Conservation (phyloP, 2,888 invertebrate species). For the Agonum fuliginosum region DNA sequence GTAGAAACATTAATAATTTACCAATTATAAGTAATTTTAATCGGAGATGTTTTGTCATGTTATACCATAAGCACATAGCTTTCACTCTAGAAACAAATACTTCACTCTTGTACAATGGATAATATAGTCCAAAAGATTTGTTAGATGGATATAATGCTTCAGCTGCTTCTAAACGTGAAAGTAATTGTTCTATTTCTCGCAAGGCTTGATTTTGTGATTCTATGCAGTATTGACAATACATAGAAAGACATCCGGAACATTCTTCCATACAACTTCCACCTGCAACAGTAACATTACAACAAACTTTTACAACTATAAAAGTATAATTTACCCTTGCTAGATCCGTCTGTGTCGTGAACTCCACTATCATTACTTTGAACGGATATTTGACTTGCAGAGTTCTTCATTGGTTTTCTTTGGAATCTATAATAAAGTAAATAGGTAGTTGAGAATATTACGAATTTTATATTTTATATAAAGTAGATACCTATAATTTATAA, state of each 20-base stretch:
- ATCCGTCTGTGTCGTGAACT: slow-evolving; percentile 63
- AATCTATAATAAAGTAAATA: slow-evolving; percentile 34
- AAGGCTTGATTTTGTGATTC: slow-evolving; percentile 84
- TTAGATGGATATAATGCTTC: slow-evolving; percentile 90
- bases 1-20: slow-evolving; percentile 76
- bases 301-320: background rate
- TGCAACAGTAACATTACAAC: background rate
- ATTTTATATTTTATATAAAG: background rate
- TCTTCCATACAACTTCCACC: slow-evolving; percentile 65
- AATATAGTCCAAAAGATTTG: slow-evolving; percentile 84
- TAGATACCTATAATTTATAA: slow-evolving; percentile 83
- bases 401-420: slow-evolving; percentile 42
- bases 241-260: slow-evolving; percentile 82
- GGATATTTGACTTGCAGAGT: slow-evolving; percentile 61
- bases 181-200: slow-evolving; percentile 82
- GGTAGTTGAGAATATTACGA: background rate
- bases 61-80: slow-evolving; percentile 94
- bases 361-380: slow-evolving; percentile 69
- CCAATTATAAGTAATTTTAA: slow-evolving; percentile 86
- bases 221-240: slow-evolving; percentile 83
- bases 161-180: slow-evolving; percentile 84
- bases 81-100: slow-evolving; percentile 82
- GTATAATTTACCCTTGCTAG: slow-evolving; percentile 38
- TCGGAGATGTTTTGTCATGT: slow-evolving; percentile 89
- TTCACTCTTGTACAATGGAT: slow-evolving; percentile 80